These are phyloP conservation scores for Danionella dracula DNA, from an alignment of 2,797 vertebrate species.

Conservation along the genomic window DNA sequence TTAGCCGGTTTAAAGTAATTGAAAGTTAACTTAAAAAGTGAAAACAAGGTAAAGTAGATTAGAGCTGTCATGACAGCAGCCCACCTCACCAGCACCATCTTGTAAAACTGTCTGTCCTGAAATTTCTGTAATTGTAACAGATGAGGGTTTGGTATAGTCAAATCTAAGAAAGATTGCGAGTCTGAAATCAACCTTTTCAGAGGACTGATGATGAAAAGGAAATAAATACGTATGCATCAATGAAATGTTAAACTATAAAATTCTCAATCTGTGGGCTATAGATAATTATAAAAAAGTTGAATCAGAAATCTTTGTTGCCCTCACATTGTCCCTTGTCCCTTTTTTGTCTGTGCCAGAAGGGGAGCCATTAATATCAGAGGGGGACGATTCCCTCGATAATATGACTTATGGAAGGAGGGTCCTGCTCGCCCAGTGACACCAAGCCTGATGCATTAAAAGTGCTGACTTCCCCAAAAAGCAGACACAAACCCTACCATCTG, in stretches of 20 bases:
- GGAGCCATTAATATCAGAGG: conserved; percentile 68
- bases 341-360: conserved; percentile 61
- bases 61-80: background rate
- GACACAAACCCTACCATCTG: conserved; percentile 65
- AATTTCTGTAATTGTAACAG: no score
- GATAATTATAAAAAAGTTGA: background rate
- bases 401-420: conserved; percentile 64
- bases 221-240: no score
- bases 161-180: no score
- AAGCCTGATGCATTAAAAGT: conserved; percentile 61
- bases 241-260: no score
- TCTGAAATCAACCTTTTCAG: no score
- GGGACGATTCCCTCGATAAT: conserved; percentile 61
- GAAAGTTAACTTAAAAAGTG: background rate
- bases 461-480: conserved; percentile 62
- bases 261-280: no score
- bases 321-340: conserved; percentile 55
- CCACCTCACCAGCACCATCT: background rate
- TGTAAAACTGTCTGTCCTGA: no score
- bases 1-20: background rate
- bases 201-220: no score
- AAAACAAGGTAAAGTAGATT: background rate
- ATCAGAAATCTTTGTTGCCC: conserved; percentile 50
- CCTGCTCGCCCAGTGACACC: conserved; percentile 53
- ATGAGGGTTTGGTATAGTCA: no score